Evolutionary conservation across 2,888 invertebrate genomes (phyloP).

Genomic region (Tetramorium bicarinatum): DNA sequence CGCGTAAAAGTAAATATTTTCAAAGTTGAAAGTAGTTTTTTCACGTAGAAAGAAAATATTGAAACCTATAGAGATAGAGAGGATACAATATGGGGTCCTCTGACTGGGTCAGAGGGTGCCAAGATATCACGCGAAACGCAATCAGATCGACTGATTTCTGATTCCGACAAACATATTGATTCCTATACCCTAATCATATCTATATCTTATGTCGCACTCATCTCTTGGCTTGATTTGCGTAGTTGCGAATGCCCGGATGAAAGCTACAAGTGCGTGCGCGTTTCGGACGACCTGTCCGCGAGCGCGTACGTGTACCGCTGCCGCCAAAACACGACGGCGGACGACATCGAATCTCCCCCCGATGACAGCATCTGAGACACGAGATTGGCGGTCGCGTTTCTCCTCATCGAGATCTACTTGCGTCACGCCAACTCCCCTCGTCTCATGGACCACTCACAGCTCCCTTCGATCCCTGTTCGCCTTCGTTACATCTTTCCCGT

Average conservation of each 20-base stretch:
- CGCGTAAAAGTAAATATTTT: too few relatives aligned
- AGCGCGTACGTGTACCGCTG: conserved; percentile 89
- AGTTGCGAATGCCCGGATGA: conserved; percentile 88
- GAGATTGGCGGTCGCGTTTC: not conserved
- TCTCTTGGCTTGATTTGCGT: conserved; percentile 60
- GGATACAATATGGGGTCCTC: too few relatives aligned
- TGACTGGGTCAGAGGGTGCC: too few relatives aligned
- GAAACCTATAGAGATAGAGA: not conserved
- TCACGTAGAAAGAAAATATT: not conserved
- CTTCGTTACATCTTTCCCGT: not conserved
- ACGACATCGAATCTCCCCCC: conserved; percentile 73
- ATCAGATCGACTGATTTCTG: not conserved
- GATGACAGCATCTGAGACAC: conserved; percentile 15
- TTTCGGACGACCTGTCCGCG: conserved; percentile 88
- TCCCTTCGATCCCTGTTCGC: not conserved
- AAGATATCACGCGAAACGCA: too few relatives aligned
- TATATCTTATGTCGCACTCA: not conserved
- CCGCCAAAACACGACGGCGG: conserved; percentile 81
- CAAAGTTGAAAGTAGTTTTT: too few relatives aligned
- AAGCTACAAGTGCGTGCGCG: conserved; percentile 86
- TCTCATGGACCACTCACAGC: not conserved
- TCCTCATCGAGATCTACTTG: not conserved
- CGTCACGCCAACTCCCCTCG: not conserved
- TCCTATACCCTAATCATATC: too few relatives aligned
- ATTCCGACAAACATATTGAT: not conserved